Evolutionary conservation across 2,113 vertebrate genomes (phyloP).

Genomic region (Boleophthalmus pectinirostris): DNA sequence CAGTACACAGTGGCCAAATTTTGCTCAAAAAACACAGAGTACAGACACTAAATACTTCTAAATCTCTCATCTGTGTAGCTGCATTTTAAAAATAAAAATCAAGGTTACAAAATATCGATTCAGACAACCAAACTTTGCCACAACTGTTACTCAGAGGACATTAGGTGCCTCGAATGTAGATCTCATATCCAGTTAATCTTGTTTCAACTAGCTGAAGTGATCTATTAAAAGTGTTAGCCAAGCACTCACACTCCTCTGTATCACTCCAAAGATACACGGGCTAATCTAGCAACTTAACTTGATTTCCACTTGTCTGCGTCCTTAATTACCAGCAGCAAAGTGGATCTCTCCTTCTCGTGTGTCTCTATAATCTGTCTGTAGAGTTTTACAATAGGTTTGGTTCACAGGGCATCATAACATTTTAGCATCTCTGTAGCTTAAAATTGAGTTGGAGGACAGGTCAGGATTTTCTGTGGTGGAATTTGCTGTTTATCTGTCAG

Average conservation of each 20-base stretch:
- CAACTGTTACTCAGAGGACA: not conserved
- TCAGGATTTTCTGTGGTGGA: too few species aligned
- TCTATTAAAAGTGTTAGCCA: not conserved
- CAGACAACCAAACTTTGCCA: not conserved
- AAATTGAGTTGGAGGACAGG: too few species aligned
- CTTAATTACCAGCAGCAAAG: constrained; percentile 16
- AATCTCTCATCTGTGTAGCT: too few species aligned
- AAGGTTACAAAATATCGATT: not conserved
- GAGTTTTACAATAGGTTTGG: constrained; percentile 35
- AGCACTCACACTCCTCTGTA: not conserved
- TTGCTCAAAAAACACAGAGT: too few species aligned
- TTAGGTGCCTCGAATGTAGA: not conserved
- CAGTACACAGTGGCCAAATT: too few species aligned
- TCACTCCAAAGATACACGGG: not conserved
- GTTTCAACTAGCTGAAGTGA: not conserved
- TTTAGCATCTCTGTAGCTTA: too few species aligned
- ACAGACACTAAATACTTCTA: too few species aligned
- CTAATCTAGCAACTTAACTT: constrained; percentile 1
- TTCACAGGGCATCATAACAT: not conserved
- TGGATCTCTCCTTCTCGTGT: constrained; percentile 31
- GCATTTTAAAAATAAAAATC: not conserved
- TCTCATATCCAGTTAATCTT: not conserved
- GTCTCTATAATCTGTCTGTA: constrained; percentile 28
- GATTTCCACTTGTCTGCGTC: constrained; percentile 1
- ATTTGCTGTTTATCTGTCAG: too few species aligned